Base-by-base conservation (phyloP, 2,888 invertebrate genomes). In the Caenorhabditis plicata region DNA sequence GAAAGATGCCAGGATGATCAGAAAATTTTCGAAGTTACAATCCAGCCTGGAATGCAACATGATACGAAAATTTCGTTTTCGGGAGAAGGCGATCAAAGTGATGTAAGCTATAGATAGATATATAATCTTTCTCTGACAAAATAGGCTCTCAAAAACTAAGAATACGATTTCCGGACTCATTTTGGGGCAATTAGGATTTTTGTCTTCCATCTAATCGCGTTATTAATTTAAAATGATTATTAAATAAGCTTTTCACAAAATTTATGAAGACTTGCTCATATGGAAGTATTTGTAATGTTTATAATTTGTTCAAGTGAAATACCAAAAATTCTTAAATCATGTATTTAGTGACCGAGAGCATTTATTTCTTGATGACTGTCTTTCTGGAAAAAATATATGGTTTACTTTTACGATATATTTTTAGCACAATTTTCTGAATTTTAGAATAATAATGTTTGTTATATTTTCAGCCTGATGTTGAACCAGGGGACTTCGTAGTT, bases 41-140 rank as follows among this genome's bases (percentile, higher is more conserved):
- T 95, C 63, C 91, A 92, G 74, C 90, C 90, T 80, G 93, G 92
- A 26, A 91, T 91, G 89, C 86, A 86, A 63, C 89, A 92, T 77
- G 88, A 88, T 75, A 88, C 91, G 81, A 91, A 90, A 82, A 88
- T 94, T 63, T 86, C 87, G 73, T 91, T 92, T 81, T 85, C 88
- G 68, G 89, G 90, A 31, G 92, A 92, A 83, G 93, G 93, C 27
- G 91, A 94, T 82, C 92, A 93, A 78, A 32, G 54, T 25, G 83
- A 84, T 82, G 86, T 86, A 77, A 73, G 52, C 40, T 50, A 4
- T 17, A 15, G 5, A n/a, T n/a, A n/a, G n/a, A n/a, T n/a, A n/a
- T n/a, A n/a, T n/a, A n/a, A n/a, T n/a, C n/a, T n/a, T n/a, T n/a
- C n/a, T n/a, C n/a, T n/a, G n/a, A n/a, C n/a, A n/a, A n/a, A n/a